Evolutionary conservation across 2,888 invertebrate genomes (phyloP).

Genomic region (Leuctra nigra): DNA sequence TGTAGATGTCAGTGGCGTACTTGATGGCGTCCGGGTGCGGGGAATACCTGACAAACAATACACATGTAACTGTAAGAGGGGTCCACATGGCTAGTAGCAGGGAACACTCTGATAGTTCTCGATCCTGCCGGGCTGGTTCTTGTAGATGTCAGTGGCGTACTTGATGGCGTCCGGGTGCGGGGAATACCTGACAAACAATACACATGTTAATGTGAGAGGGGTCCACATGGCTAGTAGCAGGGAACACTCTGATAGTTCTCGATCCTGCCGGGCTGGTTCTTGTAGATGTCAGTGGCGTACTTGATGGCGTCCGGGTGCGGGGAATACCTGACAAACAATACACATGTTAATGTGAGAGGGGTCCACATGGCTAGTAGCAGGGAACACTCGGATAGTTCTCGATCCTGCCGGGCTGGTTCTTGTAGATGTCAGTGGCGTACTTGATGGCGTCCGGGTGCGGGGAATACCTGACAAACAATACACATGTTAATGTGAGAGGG

Average conservation of each 20-base stretch:
- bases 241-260: constrained; percentile 89
- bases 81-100: no score
- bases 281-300: constrained; percentile 61
- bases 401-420: constrained; percentile 85
- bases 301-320: constrained; percentile 31
- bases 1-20: constrained; percentile 61
- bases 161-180: constrained; percentile 31
- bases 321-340: constrained; percentile 30
- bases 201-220: no score
- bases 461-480: constrained; percentile 30
- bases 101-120: constrained; percentile 89
- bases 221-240: no score
- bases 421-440: constrained; percentile 61
- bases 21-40: constrained; percentile 31
- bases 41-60: constrained; percentile 30
- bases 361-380: no score
- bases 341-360: no score
- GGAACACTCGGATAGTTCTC: constrained; percentile 89
- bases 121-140: constrained; percentile 85
- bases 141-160: constrained; percentile 61
- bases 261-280: constrained; percentile 85
- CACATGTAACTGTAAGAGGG: no score
- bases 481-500: no score
- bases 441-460: constrained; percentile 31
- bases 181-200: constrained; percentile 30